Evolutionary conservation across 1,140 invertebrate genomes (phyloP).

Genomic region (Drosophila obscura): DNA sequence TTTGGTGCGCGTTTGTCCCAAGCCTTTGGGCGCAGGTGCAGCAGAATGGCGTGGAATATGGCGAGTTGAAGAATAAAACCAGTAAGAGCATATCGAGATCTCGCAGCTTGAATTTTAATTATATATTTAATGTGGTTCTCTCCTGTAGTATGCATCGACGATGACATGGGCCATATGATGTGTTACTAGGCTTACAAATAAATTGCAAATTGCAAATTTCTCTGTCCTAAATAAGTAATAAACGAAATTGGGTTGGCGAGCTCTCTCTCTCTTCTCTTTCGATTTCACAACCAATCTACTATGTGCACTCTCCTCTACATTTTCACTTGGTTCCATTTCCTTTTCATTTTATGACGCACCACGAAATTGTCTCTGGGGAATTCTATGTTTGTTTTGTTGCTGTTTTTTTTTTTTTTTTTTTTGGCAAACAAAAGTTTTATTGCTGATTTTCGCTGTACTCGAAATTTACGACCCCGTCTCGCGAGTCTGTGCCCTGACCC

Average conservation of each 20-base stretch:
- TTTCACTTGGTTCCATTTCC: constrained; percentile 45
- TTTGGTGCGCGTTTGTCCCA: neutral
- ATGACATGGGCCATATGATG: neutral
- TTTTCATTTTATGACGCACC: constrained; percentile 57
- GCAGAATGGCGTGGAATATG: neutral
- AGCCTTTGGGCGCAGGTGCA: constrained; percentile 1
- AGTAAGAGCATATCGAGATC: constrained; percentile 9
- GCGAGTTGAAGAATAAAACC: constrained; percentile 21
- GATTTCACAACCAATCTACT: constrained; percentile 10
- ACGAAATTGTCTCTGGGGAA: constrained; percentile 65
- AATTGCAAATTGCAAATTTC: constrained; percentile 32
- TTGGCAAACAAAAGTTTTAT: constrained; percentile 68
- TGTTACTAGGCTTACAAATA: constrained; percentile 8
- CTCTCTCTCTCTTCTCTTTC: constrained; percentile 17
- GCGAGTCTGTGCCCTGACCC: constrained; percentile 36
- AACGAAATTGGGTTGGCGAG: constrained; percentile 24
- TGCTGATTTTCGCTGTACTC: constrained; percentile 71
- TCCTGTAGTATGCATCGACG: constrained; percentile 20
- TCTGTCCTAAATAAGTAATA: constrained; percentile 36
- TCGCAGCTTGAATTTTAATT: neutral
- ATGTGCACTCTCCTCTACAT: too few species aligned
- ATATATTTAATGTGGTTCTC: neutral
- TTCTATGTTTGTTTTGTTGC: constrained; percentile 24
- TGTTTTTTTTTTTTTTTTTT: constrained; percentile 22
- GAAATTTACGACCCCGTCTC: constrained; percentile 61